Evolutionary conservation across 1,140 invertebrate species (phyloP).

Genomic region (Lineus longissimus): DNA sequence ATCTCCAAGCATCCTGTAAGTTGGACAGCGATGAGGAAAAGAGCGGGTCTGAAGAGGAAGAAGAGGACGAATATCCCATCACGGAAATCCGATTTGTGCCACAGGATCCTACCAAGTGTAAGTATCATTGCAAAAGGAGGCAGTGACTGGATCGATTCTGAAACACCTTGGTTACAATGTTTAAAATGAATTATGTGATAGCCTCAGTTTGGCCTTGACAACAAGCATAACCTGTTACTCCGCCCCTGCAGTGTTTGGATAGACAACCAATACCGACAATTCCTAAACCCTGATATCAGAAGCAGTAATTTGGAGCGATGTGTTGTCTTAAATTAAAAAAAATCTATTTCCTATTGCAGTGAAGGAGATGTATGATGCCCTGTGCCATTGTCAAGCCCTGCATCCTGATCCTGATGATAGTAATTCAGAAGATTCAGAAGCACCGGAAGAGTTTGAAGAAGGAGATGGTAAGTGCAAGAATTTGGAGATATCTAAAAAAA

Average conservation of each 20-base stretch:
- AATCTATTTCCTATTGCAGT: conserved; percentile 45
- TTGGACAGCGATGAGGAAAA: not conserved
- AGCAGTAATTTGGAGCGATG: too few species aligned
- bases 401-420: conserved; percentile 63
- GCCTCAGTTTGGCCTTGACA: too few species aligned
- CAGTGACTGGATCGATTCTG: not conserved
- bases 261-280: too few species aligned
- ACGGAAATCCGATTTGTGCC: conserved; percentile 70
- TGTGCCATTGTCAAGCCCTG: conserved; percentile 66
- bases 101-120: conserved; percentile 58
- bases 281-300: too few species aligned
- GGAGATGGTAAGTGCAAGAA: conserved; percentile 36
- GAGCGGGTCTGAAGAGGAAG: conserved; percentile 25
- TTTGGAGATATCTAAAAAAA: not conserved
- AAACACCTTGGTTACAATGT: not conserved
- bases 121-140: conserved; percentile 22
- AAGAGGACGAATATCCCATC: conserved; percentile 57
- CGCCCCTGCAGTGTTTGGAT: too few species aligned
- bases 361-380: conserved; percentile 65
- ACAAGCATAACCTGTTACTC: too few species aligned
- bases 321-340: too few species aligned
- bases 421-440: conserved; percentile 50
- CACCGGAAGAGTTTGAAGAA: conserved; percentile 55
- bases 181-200: too few species aligned
- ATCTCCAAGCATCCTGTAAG: conserved; percentile 60